Evolutionary conservation across 92 coral and sea anemone species (phyloP).

Genomic region (Epizoanthus rinbou): DNA sequence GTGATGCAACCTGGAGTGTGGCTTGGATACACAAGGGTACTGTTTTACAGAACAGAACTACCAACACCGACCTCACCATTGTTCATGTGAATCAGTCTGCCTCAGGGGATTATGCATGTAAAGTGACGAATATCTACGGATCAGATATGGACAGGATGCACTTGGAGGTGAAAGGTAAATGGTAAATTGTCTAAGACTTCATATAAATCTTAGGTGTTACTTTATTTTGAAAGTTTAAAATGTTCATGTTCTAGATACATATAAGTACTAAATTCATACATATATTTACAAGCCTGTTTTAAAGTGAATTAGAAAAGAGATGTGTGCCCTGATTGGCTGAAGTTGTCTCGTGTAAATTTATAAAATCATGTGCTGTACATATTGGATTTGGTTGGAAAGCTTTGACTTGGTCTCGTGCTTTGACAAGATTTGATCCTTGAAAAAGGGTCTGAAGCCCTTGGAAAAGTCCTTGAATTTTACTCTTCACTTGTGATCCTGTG

Average conservation of each 20-base stretch:
- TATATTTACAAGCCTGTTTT: too few relatives aligned
- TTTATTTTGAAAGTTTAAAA: neutral
- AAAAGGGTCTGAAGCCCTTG: too few relatives aligned
- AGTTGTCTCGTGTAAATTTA: too few relatives aligned
- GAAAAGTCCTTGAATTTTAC: too few relatives aligned
- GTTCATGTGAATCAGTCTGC: neutral
- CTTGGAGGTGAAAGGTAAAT: slow-evolving; percentile 45
- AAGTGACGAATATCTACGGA: slow-evolving; percentile 42
- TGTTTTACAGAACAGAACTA: slow-evolving; percentile 23
- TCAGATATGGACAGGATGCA: slow-evolving; percentile 33
- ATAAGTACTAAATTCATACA: too few relatives aligned
- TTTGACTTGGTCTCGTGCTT: too few relatives aligned
- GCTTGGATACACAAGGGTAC: slow-evolving; percentile 43
- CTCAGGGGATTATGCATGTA: slow-evolving; percentile 38
- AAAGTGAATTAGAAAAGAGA: too few relatives aligned
- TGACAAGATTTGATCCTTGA: too few relatives aligned
- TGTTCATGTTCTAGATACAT: neutral
- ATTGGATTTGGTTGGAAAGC: too few relatives aligned
- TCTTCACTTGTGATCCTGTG: too few relatives aligned
- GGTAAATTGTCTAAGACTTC: neutral
- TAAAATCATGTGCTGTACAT: too few relatives aligned
- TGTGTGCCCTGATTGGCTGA: too few relatives aligned
- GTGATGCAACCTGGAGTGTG: slow-evolving; percentile 33
- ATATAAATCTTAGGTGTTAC: neutral
- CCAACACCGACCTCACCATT: slow-evolving; percentile 8